Conservation (phyloP, 2,797 vertebrate genomes). For the Selene dorsalis region DNA sequence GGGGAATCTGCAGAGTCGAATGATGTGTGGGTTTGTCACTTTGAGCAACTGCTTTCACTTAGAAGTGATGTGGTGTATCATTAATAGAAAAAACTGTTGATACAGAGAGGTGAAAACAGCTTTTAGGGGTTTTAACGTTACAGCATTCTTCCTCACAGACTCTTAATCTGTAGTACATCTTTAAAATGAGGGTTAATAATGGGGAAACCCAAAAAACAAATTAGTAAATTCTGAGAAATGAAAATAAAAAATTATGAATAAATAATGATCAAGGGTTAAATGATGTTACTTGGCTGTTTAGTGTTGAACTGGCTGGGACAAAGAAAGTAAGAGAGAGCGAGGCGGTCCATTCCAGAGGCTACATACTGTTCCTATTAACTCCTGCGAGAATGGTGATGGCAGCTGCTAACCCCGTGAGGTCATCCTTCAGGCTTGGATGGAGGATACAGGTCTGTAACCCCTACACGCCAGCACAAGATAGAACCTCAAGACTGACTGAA, state of each 20-base stretch:
- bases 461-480: conserved; percentile 41
- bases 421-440: conserved; percentile 75
- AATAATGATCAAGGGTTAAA: conserved; percentile 31
- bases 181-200: conserved; percentile 21
- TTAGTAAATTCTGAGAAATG: conserved; percentile 8
- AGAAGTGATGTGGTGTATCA: too few relatives aligned
- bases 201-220: neutral
- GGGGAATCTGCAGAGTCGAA: too few relatives aligned
- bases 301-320: conserved; percentile 34
- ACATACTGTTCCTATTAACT: conserved; percentile 85
- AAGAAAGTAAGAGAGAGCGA: conserved; percentile 42
- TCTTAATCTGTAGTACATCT: conserved; percentile 6
- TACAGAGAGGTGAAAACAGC: neutral
- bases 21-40: too few relatives aligned
- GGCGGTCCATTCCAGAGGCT: conserved; percentile 69
- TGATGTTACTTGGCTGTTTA: conserved; percentile 35
- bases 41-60: too few relatives aligned
- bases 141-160: neutral
- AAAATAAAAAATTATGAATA: conserved; percentile 14
- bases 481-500: conserved; percentile 44
- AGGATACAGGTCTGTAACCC: conserved; percentile 67
- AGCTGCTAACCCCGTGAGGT: conserved; percentile 82
- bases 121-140: neutral
- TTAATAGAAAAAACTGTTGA: too few relatives aligned
- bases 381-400: conserved; percentile 75